Conservation (phyloP, 2,797 vertebrate genomes). For the Alauda arvensis region DNA sequence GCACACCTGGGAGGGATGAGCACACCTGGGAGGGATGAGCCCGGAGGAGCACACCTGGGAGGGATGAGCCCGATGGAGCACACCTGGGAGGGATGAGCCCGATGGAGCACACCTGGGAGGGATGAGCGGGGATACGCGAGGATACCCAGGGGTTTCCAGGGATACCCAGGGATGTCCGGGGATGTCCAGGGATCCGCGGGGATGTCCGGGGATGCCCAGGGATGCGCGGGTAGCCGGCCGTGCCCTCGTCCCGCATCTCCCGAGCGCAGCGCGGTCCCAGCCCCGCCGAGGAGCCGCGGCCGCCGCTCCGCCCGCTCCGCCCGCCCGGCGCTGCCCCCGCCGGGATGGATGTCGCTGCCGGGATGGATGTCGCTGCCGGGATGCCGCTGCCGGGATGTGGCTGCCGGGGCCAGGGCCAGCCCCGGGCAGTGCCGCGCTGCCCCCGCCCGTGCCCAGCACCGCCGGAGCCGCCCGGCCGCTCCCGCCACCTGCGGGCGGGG, state of each 20-base stretch:
- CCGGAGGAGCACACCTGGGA: too few species aligned
- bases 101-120: too few species aligned
- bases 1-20: too few species aligned
- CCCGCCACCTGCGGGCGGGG: background rate
- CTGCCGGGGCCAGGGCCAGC: background rate
- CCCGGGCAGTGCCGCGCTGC: background rate
- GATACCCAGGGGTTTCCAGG: too few species aligned
- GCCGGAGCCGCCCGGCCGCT: background rate
- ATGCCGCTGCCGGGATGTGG: background rate
- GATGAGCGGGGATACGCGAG: background rate
- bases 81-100: too few species aligned
- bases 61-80: too few species aligned
- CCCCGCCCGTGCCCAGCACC: background rate
- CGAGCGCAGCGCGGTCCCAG: background rate
- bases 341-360: background rate
- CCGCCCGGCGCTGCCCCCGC: background rate
- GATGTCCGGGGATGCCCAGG: accelerated
- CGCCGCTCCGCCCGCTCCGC: background rate
- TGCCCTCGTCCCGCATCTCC: background rate
- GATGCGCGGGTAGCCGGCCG: background rate
- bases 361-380: background rate
- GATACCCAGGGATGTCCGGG: accelerated
- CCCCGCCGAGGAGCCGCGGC: background rate
- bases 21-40: too few species aligned
- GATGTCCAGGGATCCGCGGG: accelerated